Conservation (phyloP, 2,888 invertebrate species). For the Agelastica alni region DNA sequence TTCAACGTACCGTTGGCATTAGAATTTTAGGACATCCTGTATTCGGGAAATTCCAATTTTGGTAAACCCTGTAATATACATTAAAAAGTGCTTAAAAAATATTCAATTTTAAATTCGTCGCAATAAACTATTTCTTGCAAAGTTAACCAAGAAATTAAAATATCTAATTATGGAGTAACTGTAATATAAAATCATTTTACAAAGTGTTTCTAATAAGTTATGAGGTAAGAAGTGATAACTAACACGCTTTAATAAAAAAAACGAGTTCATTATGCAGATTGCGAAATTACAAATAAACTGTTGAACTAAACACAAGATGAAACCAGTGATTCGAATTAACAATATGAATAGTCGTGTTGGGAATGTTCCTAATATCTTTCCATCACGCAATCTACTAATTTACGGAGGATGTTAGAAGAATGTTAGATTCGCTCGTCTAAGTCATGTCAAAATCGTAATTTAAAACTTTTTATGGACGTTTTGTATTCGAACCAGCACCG, state of each 20-base stretch:
- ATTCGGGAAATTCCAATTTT: no score
- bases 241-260: not conserved
- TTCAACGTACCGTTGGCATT: no score
- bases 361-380: conserved; percentile 33
- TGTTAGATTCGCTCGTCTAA: conserved; percentile 1
- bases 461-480: conserved; percentile 1
- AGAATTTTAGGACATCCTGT: no score
- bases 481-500: not conserved
- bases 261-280: conserved; percentile 3
- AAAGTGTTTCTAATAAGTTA: no score
- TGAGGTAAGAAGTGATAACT: not conserved
- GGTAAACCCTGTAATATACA: no score
- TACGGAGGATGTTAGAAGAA: conserved; percentile 15
- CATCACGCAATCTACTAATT: conserved; percentile 38
- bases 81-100: no score
- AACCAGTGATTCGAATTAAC: conserved; percentile 15
- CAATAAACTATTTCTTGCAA: no score
- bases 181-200: no score
- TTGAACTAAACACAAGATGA: conserved; percentile 13
- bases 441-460: conserved; percentile 3
- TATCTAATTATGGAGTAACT: no score
- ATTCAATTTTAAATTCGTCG: no score
- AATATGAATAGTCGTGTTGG: conserved; percentile 13
- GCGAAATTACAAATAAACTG: conserved; percentile 9
- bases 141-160: no score